Percentiles rank a stretch among this genome's conserved stretches.
These are phyloP conservation scores for Acleris cristana DNA, from an alignment of 2,888 invertebrate species.

Conservation along the genomic window DNA sequence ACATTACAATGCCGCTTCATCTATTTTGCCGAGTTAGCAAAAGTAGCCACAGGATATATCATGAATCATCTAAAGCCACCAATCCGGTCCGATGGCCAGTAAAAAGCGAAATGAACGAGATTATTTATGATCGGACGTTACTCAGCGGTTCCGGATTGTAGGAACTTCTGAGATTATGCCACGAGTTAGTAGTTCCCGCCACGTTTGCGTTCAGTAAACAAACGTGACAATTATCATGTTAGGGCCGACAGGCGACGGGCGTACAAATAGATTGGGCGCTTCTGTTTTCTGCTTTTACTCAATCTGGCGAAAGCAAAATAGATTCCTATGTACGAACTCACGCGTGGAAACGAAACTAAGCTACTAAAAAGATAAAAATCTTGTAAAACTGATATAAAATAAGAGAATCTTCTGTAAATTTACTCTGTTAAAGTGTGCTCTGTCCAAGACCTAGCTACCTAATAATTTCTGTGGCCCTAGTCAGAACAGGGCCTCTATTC, in stretches of 20 bases:
- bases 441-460: no score
- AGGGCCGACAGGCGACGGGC: conserved; percentile 9
- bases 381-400: no score
- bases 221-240: conserved; percentile 35
- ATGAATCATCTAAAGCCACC: conserved; percentile 35
- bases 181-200: conserved; percentile 29
- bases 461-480: no score
- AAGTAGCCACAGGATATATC: conserved; percentile 22
- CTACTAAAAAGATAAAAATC: neutral
- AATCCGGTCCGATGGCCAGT: conserved; percentile 34
- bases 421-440: no score
- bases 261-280: conserved; percentile 24
- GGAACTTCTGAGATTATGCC: conserved; percentile 54
- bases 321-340: no score
- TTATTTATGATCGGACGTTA: conserved; percentile 47
- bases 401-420: no score
- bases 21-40: conserved; percentile 33
- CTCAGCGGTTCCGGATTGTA: conserved; percentile 43
- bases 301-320: conserved; percentile 1
- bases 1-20: conserved; percentile 11
- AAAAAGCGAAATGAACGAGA: conserved; percentile 44
- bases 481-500: no score
- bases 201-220: conserved; percentile 35
- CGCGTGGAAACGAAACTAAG: neutral
- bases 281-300: neutral